Evolutionary conservation across 1,140 invertebrate genomes (phyloP), one percentile per base, ranked within the genome.

Genomic region (Leptinotarsa undecemlineata): DNA sequence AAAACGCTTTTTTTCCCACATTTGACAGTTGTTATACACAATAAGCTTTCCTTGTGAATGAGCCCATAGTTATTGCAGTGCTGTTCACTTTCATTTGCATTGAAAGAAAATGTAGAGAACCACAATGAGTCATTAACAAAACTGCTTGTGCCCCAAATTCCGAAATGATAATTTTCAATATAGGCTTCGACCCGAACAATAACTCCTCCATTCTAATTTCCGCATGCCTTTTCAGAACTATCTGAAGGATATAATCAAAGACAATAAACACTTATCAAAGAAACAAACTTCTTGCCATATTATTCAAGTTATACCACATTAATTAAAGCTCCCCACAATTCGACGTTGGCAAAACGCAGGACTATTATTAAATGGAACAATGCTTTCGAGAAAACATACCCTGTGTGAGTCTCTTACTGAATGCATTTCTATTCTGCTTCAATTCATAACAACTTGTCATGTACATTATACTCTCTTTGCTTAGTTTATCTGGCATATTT

Each of bases 331-430:
- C 66, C 66, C 66, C 42, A n/a, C 66, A 68, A 68, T 68, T 68
- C 66, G 63, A 66, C 63, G 63, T 66, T 66, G 20, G 33, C 63
- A 66, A 68, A 47, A 68, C 66, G 33, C 66, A 68, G 66, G 42
- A 68, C 66, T 68, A 68, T 68, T 68, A 68, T 68, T 47, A 68
- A 68, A 68, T 33, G 23, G 66, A 68, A 68, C 66, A 68, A 68
- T 68, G 66, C 15, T 42, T 66, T 57, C 33, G 23, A 17, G 23
- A 68, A 33, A 68, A 68, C 66, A 68, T 68, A 68, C 66, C 17
- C 42, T 68, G 19, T 19, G 66, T 42, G n/a, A 68, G 66, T 14
- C 66, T 47, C 66, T 68, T 33, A 3, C 2, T 68, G 33, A 19
- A 68, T 42, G 66, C 66, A 68, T 68, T 33, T 47, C 23, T 42